These are phyloP conservation scores for Pinna nobilis DNA, from an alignment of 1,140 invertebrate species.

Conservation along the genomic window DNA sequence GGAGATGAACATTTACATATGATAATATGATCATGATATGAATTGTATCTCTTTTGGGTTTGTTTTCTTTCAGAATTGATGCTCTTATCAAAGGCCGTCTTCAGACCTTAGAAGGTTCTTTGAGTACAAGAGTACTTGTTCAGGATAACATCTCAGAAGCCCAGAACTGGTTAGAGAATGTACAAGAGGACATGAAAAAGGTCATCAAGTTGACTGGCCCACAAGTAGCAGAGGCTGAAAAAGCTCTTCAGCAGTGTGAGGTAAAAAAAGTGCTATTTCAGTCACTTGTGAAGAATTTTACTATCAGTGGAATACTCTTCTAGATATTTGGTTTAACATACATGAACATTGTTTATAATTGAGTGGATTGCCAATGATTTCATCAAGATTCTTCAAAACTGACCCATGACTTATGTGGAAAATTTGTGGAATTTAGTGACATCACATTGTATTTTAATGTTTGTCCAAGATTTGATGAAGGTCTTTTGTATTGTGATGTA, in stretches of 20 bases:
- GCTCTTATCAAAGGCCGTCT: slow-evolving; percentile 45
- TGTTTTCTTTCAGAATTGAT: slow-evolving; percentile 42
- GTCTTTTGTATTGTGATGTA: too few relatives aligned
- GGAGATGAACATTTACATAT: too few relatives aligned
- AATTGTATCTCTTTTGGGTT: neutral
- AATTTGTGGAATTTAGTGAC: too few relatives aligned
- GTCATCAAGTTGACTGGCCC: slow-evolving; percentile 87
- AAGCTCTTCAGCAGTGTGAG: slow-evolving; percentile 59
- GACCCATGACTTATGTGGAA: too few relatives aligned
- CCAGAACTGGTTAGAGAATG: slow-evolving; percentile 64
- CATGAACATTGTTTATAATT: too few relatives aligned
- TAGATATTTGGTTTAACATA: too few relatives aligned
- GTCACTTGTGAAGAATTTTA: neutral
- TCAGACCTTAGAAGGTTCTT: slow-evolving; percentile 41
- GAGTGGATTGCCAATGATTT: too few relatives aligned
- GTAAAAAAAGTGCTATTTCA: too few relatives aligned
- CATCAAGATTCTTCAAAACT: too few relatives aligned
- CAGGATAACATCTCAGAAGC: slow-evolving; percentile 47
- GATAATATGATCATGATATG: too few relatives aligned
- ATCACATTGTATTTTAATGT: too few relatives aligned
- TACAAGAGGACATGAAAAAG: slow-evolving; percentile 89
- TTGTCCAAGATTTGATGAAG: too few relatives aligned
- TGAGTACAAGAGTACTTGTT: slow-evolving; percentile 49
- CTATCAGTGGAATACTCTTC: neutral
- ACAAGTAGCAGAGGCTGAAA: slow-evolving; percentile 75